Evolutionary conservation across 2,888 invertebrate genomes (phyloP).

Genomic region (Cremastobaeus sp.): DNA sequence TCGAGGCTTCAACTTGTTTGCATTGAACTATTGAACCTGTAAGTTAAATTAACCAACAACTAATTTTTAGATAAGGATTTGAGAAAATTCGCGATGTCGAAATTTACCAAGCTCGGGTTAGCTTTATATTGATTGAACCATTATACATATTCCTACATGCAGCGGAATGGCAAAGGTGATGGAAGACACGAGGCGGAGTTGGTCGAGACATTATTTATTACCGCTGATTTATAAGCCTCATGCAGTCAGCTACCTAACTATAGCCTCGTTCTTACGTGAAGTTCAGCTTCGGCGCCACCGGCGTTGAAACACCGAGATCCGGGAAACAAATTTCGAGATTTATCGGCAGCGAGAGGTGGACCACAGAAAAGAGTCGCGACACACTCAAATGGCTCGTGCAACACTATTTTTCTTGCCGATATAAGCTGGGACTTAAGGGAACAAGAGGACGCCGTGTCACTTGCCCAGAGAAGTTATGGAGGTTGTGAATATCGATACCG

Average conservation of each 20-base stretch:
- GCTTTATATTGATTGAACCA: slow-evolving; percentile 55
- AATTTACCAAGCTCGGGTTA: slow-evolving; percentile 35
- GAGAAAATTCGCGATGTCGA: slow-evolving; percentile 29
- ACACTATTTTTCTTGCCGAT: slow-evolving; percentile 50
- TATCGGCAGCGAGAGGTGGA: slow-evolving; percentile 49
- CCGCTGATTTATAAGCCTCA: slow-evolving; percentile 67
- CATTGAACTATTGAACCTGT: too few species aligned
- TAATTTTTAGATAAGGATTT: too few species aligned
- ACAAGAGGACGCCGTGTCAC: slow-evolving; percentile 30
- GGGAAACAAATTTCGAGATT: slow-evolving; percentile 62
- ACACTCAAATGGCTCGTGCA: slow-evolving; percentile 10
- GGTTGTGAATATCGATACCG: slow-evolving; percentile 47
- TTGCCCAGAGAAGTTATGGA: slow-evolving; percentile 36
- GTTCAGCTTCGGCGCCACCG: slow-evolving; percentile 33
- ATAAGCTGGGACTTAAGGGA: slow-evolving; percentile 27
- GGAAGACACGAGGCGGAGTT: slow-evolving; percentile 61
- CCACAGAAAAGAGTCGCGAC: slow-evolving; percentile 28
- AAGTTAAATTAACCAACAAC: too few species aligned
- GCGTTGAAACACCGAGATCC: slow-evolving; percentile 37
- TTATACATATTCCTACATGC: slow-evolving; percentile 57
- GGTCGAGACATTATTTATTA: slow-evolving; percentile 67
- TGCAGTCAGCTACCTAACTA: slow-evolving; percentile 60
- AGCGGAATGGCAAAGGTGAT: slow-evolving; percentile 63
- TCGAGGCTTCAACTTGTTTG: too few species aligned
- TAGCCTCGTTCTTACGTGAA: slow-evolving; percentile 47